Percentiles rank a stretch among this genome's conserved stretches.
phyloP scores from a whole-genome alignment of 1,140 invertebrate genomes.

The Cotesia chilonis region DNA sequence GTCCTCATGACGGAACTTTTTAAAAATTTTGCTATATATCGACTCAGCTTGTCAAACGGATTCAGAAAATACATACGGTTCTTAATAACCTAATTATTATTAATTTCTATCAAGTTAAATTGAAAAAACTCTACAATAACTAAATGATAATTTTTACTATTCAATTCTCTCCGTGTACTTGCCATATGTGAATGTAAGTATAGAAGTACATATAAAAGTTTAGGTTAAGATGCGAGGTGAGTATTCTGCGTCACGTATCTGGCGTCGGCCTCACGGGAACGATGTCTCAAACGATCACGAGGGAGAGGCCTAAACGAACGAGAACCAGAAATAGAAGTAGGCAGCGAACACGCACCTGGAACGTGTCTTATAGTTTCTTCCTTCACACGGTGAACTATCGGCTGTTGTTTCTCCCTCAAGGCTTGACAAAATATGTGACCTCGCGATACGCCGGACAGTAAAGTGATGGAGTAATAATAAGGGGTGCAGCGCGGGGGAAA shows the following conservation, averaged over 20 bases:
- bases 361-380: conserved; percentile 16
- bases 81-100: no score
- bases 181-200: neutral
- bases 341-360: conserved; percentile 39
- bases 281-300: conserved; percentile 65
- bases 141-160: no score
- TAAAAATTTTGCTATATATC: no score
- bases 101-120: no score
- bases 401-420: conserved; percentile 27
- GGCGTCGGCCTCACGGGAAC: conserved; percentile 55
- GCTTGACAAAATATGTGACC: conserved; percentile 48
- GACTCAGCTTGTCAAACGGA: no score
- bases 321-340: neutral
- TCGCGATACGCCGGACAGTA: conserved; percentile 36
- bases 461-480: conserved; percentile 1
- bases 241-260: conserved; percentile 56
- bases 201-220: conserved; percentile 2
- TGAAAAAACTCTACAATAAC: no score
- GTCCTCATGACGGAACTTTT: no score
- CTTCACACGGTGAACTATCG: conserved; percentile 20
- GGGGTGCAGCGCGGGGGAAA: neutral
- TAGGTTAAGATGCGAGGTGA: conserved; percentile 19
- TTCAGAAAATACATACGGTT: no score
- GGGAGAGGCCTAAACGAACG: conserved; percentile 42
- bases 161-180: no score